phyloP scores from a whole-genome alignment of 2,113 vertebrate genomes.

The Alosa alosa region DNA sequence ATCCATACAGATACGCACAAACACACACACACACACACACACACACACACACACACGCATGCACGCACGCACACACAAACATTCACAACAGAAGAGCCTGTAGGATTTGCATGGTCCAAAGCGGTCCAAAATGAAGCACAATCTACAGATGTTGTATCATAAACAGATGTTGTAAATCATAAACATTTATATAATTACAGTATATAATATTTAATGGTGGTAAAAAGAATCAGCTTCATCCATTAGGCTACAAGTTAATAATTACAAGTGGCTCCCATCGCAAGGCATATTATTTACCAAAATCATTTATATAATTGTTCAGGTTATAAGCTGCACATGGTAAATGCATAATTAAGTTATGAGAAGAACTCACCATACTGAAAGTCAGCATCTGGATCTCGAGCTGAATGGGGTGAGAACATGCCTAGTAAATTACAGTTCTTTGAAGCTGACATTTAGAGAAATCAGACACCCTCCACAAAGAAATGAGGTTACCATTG shows the following conservation, averaged over 20 bases:
- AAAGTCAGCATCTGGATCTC: slow-evolving; percentile 3
- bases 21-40: slow-evolving; percentile 5
- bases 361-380: not conserved
- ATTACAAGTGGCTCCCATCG: no score
- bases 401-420: not conserved
- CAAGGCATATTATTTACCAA: no score
- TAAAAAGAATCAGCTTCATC: no score
- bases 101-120: no score
- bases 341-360: not conserved
- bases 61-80: not conserved
- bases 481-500: not conserved
- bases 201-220: no score
- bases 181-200: not conserved
- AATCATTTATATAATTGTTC: not conserved
- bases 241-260: no score
- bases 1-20: not conserved
- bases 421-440: not conserved
- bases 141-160: no score
- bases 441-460: not conserved
- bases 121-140: no score
- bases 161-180: not conserved
- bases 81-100: not conserved
- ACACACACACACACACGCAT: not conserved
- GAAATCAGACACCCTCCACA: not conserved
- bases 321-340: not conserved